Base-by-base conservation (phyloP, 1,140 invertebrate species). In the Aphelinus certus region DNA sequence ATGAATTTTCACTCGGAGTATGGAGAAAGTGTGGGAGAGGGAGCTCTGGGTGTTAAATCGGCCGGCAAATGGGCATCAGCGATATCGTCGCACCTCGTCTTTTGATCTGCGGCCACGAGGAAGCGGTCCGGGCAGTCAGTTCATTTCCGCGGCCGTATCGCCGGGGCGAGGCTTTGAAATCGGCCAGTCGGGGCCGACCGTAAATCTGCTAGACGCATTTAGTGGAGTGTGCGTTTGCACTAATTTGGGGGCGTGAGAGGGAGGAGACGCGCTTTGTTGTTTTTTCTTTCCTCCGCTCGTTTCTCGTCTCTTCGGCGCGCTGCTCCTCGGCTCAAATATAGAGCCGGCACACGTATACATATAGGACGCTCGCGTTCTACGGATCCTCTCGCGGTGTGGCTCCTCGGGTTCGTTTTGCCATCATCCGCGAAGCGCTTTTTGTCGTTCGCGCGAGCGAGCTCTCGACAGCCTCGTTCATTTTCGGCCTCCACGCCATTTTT, bases 131-230 rank as follows among this genome's bases (percentile, higher is more conserved):
- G 65, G 53, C 47, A 61, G 42, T 46, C 43, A 76, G 73, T 80
- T 76, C 74, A 67, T 67, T 57, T 73, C 71, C 51, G 58, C 45
- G 7, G 7, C n/a, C 49, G 67, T 7, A 73, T 66, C 26, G 2
- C n/a, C 7, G 3, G 49, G 5, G 64, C 45, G 64, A 53, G 55
- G 45, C 26, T 26, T 26, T 26, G 26, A 26, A 26, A 26, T 26
- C 26, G 26, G 26, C 26, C 26, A 26, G 26, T 26, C 26, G 26
- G 26, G 26, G 26, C 79, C 81, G 81, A 82, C 71, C 84, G 81
- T 86, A 87, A 86, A 87, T 86, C 85, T 81, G 71, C 71, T 68
- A 72, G 77, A 81, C 83, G 80, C 81, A 83, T 85, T 85, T 83
- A 80, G 79, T 80, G 79, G 80, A 71, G 60, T 70, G 58, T 58